Evolutionary conservation across 2,888 invertebrate species (phyloP), one percentile per base, ranked within the genome.

Genomic region (Habroteleia sp.): DNA sequence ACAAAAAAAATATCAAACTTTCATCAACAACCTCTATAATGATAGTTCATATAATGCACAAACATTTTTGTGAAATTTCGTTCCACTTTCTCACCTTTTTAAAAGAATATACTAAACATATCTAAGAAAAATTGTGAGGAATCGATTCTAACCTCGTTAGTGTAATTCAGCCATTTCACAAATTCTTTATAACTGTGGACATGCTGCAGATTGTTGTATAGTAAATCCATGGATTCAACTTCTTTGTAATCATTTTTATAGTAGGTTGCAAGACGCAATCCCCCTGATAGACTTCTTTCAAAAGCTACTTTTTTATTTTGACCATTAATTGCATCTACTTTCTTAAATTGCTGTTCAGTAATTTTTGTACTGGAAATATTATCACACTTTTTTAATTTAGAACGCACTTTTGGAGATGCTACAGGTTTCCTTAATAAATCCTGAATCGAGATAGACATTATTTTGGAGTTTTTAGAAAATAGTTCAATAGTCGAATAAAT

Each of bases 151-250:
- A 69, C 71, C 54, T 62, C 27, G 3, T 44, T 44, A 6, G n/a
- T 11, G 0, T 20, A 4, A 10, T 76, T 58, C 1, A 87, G 65
- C 83, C 85, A 87, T 6, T 81, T 65, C 0, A 80, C 41, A 65
- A 87, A 88, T 14, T 83, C 77, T 17, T 76, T 77, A 0, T 86
- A 85, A 63, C 84, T 85, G 7, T 82, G 78, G 3, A 93, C 88
- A 84, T 92, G 90, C 11, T 90, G 90, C 35, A 93, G 91, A n/a
- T 91, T 92, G 7, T 91, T 90, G 92, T 92, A 93, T 0, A 93
- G 91, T 39, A 89, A 89, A 0, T 91, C 89, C 93, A 93, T 93
- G 0, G 90, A 89, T 60, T 90, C 89, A 10, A 93, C 83, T 37
- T 92, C 91, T 46, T 90, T 88, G 0, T 92, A 92, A 41, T 92